Evolutionary conservation across 1,140 invertebrate genomes (phyloP), one percentile per base, ranked within the genome.

Genomic region (Drosophila repletoides): DNA sequence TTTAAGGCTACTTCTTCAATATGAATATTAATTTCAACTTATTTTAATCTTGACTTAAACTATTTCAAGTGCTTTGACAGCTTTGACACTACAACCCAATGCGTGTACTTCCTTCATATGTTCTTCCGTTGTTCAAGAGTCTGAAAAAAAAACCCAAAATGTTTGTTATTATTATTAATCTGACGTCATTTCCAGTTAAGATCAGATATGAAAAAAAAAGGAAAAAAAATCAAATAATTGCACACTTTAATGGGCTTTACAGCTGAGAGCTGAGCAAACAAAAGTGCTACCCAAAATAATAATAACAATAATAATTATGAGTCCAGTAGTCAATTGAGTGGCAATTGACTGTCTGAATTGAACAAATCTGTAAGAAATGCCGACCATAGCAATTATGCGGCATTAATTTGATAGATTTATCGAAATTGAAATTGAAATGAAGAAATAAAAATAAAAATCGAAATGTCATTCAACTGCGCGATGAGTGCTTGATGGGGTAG

Each of bases 381-480:
- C 5, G 51, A 56, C 60, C 29, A 45, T 29, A 31, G 31, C 59
- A 79, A 79, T 73, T 70, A 71, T 58, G 38, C 41, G 40, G n/a
- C n/a, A n/a, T n/a, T n/a, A n/a, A n/a, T 41, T 58, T 53, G 61
- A 56, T 63, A 40, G 29, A 21, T 21, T 9, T 41, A 41, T 24
- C 38, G n/a, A 12, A 17, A 26, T 26, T 28, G 5, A 2, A 14
- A n/a, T n/a, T n/a, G n/a, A n/a, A n/a, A n/a, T 24, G 34, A 19
- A 38, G 34, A 38, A 17, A 19, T 15, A 38, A 19, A 19, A 24
- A 34, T 19, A 31, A 24, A 7, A 68, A 31, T 65, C 41, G 17
- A 83, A 76, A 69, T 76, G 77, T 83, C 73, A 77, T 84, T 83
- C 79, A 84, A 84, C 70, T 72, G 15, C 48, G 36, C 36, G 14